phyloP scores from a whole-genome alignment of 2,797 vertebrate genomes.

The Lophotriccus pileatus region DNA sequence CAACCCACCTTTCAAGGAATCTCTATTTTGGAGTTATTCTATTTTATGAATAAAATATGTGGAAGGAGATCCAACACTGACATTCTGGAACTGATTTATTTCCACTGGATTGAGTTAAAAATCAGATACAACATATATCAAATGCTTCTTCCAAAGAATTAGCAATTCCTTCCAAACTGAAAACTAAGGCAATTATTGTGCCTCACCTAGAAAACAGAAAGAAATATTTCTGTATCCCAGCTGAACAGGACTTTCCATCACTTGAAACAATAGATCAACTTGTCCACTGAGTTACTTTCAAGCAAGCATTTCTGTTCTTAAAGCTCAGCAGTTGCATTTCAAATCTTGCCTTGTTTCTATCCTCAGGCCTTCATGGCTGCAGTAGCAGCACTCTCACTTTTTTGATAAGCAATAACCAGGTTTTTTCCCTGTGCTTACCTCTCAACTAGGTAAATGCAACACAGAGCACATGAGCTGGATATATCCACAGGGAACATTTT shows the following conservation, averaged over 20 bases:
- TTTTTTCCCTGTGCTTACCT: neutral
- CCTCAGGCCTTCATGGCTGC: neutral
- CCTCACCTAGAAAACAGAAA: slow-evolving; percentile 2
- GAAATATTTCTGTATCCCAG: neutral
- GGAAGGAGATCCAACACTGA: neutral
- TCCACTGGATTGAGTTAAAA: slow-evolving; percentile 16
- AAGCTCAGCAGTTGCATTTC: neutral
- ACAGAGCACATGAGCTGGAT: neutral
- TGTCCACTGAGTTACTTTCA: neutral
- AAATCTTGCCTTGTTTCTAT: neutral
- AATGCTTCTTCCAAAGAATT: neutral
- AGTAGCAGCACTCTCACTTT: neutral
- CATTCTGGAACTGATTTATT: slow-evolving; percentile 38
- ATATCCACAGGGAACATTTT: neutral
- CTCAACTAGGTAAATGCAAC: neutral
- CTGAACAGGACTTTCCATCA: neutral
- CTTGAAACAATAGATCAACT: neutral
- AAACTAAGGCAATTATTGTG: neutral
- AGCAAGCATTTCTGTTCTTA: neutral
- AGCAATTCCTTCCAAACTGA: slow-evolving; percentile 18
- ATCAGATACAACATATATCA: neutral
- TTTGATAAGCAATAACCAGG: neutral
- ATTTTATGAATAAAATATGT: slow-evolving; percentile 29
- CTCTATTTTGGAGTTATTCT: neutral
- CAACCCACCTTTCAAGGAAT: neutral